Evolutionary conservation across 2,113 vertebrate genomes (phyloP), one percentile per base, ranked within the genome.

Genomic region (Smithornis capensis): DNA sequence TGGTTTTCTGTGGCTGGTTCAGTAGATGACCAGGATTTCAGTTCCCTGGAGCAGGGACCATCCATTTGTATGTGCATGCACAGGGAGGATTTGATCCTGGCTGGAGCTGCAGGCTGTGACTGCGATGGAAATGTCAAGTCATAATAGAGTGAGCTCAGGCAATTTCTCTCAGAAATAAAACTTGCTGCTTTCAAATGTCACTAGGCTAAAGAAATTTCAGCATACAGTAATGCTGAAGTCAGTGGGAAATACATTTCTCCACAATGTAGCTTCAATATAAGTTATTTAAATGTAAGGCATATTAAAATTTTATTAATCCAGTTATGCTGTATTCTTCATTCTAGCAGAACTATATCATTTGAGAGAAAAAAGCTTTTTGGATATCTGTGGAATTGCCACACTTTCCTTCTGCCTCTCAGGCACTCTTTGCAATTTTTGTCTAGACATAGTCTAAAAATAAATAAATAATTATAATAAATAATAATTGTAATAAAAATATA

Each of bases 41-140:
- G 93, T 95, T 90, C 90, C 87, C 83, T 90, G 79, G 52, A 93
- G 79, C 85, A 83, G 83, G 76, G 83, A 73, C 94, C 68, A 56
- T 89, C 68, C 68, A 94, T 86, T 93, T 95, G 27, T 91, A 88
- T 86, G 90, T 83, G 55, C 82, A 49, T 52, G 93, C 92, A 75
- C 75, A 93, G 88, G 60, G 56, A 76, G 73, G 83, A 38, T 95
- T 96, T 94, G 93, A 93, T 96, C 79, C 94, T 93, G 94, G 86
- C 90, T 93, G 85, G 76, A 93, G 83, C 95, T 96, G 83, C 42
- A 75, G 90, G 95, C 90, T 95, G n/a, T 64, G 90, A 52, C 93
- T 95, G 92, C 1, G 28, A 90, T 94, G 92, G 94, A 97, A 97
- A 96, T 97, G 94, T 94, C 94, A 97, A 83, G 56, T 88, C 94